These are phyloP conservation scores for Notolabrus celidotus DNA, from an alignment of 2,797 vertebrate species.

Conservation along the genomic window DNA sequence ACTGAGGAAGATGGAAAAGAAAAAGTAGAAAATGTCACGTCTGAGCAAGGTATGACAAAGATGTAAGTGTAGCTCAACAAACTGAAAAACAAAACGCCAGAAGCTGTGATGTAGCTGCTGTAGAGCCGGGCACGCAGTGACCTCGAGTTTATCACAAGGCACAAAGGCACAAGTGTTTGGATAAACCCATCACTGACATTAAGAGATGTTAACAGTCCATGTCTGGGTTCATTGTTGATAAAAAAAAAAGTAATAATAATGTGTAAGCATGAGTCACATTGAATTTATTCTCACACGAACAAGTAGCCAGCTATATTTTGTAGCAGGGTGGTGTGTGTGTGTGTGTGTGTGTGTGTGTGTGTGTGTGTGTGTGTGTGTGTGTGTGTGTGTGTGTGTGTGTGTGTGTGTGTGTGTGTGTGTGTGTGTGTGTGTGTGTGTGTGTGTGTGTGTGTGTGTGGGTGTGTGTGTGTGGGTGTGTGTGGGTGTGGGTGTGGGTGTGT, in stretches of 20 bases:
- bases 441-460: slow-evolving; percentile 9
- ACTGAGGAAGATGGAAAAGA: slow-evolving; percentile 3
- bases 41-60: slow-evolving; percentile 29
- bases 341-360: background rate
- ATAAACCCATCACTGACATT: slow-evolving; percentile 63
- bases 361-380: slow-evolving; percentile 5
- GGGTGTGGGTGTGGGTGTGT: slow-evolving; percentile 9
- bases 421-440: background rate
- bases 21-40: slow-evolving; percentile 25
- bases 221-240: slow-evolving; percentile 50
- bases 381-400: background rate
- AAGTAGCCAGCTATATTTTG: slow-evolving; percentile 35
- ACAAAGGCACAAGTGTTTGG: slow-evolving; percentile 62
- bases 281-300: slow-evolving; percentile 48
- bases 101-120: slow-evolving; percentile 43
- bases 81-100: slow-evolving; percentile 36
- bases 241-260: slow-evolving; percentile 13
- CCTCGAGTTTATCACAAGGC: slow-evolving; percentile 70
- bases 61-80: slow-evolving; percentile 32
- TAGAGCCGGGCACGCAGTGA: slow-evolving; percentile 52
- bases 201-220: slow-evolving; percentile 55
- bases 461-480: background rate
- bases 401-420: slow-evolving; percentile 9
- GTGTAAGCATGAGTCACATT: slow-evolving; percentile 50
- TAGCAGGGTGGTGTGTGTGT: slow-evolving; percentile 17